A percentile compares a stretch with the other conserved stretches of the same genome.
Conservation (phyloP, 1,140 invertebrate species). For the Zaprionus ghesquierei region DNA sequence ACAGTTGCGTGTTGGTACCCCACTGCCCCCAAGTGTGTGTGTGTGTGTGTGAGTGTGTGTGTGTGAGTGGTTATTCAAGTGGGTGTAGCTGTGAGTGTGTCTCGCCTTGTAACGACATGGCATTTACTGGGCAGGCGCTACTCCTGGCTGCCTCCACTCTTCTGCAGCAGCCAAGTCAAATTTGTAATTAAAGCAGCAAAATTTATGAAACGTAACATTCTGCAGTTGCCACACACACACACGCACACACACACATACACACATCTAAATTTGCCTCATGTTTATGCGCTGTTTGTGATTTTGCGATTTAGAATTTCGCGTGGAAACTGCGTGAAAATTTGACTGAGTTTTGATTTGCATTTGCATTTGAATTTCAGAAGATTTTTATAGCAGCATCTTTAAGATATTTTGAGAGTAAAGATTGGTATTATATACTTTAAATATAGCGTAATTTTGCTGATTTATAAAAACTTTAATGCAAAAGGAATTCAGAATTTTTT, state of each 20-base stretch:
- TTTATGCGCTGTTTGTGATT: not conserved
- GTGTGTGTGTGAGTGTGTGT: not conserved
- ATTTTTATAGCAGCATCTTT: not conserved
- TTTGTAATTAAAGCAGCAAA: conserved; percentile 76
- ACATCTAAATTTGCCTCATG: not conserved
- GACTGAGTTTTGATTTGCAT: not conserved
- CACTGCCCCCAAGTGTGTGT: too few species aligned
- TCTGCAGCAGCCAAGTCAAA: conserved; percentile 66
- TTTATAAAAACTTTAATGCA: too few species aligned
- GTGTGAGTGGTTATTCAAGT: not conserved
- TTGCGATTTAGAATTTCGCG: not conserved
- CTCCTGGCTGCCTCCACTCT: conserved; percentile 20
- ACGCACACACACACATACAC: not conserved
- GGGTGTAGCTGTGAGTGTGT: conserved; percentile 1
- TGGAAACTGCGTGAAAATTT: not conserved
- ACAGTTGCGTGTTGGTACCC: conserved; percentile 1
- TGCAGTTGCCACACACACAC: conserved; percentile 24
- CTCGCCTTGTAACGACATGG: conserved; percentile 12
- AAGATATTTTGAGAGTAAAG: not conserved
- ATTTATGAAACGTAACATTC: conserved; percentile 81
- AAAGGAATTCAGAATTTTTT: too few species aligned
- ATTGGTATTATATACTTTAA: too few species aligned
- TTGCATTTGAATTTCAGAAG: not conserved
- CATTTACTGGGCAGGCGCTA: not conserved
- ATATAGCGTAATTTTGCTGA: too few species aligned